Conservation (phyloP, 2,797 vertebrate genomes). For the Mus minutoides region DNA sequence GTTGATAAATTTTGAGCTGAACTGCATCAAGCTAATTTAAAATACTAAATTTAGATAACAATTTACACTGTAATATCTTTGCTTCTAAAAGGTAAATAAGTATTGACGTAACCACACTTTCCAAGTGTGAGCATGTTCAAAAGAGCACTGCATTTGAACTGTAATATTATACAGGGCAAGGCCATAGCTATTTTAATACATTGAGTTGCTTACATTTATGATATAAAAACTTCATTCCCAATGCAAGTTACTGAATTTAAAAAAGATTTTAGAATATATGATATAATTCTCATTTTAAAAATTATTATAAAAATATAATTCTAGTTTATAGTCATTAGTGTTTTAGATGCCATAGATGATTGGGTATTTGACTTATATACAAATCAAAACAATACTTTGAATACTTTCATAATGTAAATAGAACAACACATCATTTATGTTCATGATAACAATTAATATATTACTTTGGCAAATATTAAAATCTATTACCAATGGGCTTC, state of each 20-base stretch:
- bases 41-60: background rate
- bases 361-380: background rate
- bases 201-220: conserved; percentile 56
- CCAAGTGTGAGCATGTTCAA: background rate
- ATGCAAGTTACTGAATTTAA: conserved; percentile 58
- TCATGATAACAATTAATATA: background rate
- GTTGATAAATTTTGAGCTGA: background rate
- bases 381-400: background rate
- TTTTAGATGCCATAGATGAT: background rate
- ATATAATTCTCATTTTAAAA: conserved; percentile 14
- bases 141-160: background rate
- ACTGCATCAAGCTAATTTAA: conserved; percentile 5
- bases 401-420: background rate
- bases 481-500: background rate
- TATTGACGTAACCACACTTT: conserved; percentile 41
- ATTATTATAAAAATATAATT: background rate
- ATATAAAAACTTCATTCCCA: conserved; percentile 45
- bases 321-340: background rate
- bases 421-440: background rate
- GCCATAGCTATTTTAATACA: conserved; percentile 55
- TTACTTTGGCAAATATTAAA: background rate
- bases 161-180: conserved; percentile 54
- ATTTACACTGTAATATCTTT: conserved; percentile 26
- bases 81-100: conserved; percentile 11
- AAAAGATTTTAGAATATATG: background rate